phyloP scores from a whole-genome alignment of 2,113 vertebrate species.

The Cettia cetti region DNA sequence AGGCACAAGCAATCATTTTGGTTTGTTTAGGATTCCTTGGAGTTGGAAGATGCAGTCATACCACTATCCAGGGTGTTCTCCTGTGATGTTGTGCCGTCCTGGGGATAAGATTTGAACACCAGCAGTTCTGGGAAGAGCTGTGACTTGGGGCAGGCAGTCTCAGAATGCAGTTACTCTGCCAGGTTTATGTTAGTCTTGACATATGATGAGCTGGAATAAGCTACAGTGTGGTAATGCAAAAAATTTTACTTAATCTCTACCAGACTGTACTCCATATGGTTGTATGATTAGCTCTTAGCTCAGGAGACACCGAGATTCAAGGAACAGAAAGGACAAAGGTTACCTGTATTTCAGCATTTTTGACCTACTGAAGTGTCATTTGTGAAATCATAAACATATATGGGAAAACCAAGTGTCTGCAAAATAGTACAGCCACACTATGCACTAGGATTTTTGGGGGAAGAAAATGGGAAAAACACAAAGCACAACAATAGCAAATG shows the following conservation, averaged over 20 bases:
- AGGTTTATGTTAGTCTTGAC: constrained; percentile 56
- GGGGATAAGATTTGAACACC: neutral
- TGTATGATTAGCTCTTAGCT: constrained; percentile 27
- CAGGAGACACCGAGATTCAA: neutral
- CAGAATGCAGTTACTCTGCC: constrained; percentile 33
- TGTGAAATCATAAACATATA: neutral
- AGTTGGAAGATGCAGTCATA: neutral
- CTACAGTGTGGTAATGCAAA: constrained; percentile 19
- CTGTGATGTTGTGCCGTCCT: neutral
- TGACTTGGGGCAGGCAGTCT: constrained; percentile 3
- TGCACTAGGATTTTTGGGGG: neutral
- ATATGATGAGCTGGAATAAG: constrained; percentile 49
- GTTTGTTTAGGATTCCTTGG: neutral
- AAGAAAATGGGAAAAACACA: neutral
- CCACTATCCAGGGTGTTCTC: neutral
- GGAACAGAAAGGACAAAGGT: neutral
- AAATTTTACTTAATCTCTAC: constrained; percentile 29
- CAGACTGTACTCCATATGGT: constrained; percentile 36
- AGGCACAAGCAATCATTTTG: neutral
- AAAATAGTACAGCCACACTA: neutral
- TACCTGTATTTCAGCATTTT: neutral
- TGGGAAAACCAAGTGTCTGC: neutral
- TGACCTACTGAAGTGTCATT: neutral
- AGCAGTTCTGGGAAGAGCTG: constrained; percentile 14
- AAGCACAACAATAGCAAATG: neutral